Base-by-base conservation (phyloP, 2,888 invertebrate genomes). In the Lampropteryx suffumata region DNA sequence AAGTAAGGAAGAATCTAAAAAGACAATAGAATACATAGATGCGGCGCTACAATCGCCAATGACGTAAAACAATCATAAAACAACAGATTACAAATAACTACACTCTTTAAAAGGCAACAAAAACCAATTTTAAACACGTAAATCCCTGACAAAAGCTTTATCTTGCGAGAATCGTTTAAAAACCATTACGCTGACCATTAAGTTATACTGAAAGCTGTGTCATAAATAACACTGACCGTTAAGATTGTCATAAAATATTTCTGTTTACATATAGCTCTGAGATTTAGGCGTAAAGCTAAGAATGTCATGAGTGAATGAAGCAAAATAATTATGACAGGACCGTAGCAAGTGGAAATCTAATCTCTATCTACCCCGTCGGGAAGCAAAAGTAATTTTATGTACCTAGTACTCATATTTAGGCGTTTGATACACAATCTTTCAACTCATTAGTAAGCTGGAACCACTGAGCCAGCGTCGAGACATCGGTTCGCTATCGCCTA, bases 141-240 rank as follows among this genome's bases (percentile, higher is more conserved):
- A 50, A 57, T 53, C 45, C n/a, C 24, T 9, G 7, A 49, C 55
- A 55, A 49, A 30, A 54, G 39, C 29, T 52, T 50, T 34, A 44
- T 45, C 39, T 42, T 3, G 45, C 28, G 27, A 43, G 42, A 37
- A 45, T 39, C 50, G 29, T 55, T 57, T 45, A 36, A 50, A 57
- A 50, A 32, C 61, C 44, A 59, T 59, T 61, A 55, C 36, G 44
- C 39, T 50, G 34, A 42, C 26, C 52, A 49, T 45, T 39, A 37
- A 4, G 30, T 33, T n/a, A 27, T 12, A 42, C 44, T 40, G 12
- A 44, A 48, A 42, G 43, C 32, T 21, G 33, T 17, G 35, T 12
- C 49, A 52, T 50, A 54, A 59, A 57, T 59, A 59, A 49, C 39
- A 6, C 0, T 10, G 13, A 11, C 28, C 42, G 42, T 53, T 59